Base-by-base conservation (phyloP, 2,113 vertebrate genomes). In the Sinocyclocheilus rhinocerous region DNA sequence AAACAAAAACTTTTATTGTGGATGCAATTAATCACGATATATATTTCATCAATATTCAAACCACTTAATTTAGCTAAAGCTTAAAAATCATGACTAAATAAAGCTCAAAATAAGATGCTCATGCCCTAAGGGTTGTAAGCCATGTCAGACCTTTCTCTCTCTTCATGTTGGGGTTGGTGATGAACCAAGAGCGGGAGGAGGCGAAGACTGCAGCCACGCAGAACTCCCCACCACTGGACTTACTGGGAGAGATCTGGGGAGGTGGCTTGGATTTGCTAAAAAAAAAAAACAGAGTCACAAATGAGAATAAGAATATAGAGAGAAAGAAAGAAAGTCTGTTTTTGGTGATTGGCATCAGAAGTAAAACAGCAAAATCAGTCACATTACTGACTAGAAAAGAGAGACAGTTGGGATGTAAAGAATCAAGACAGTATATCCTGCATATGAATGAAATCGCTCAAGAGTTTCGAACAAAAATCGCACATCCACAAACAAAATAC, bases 211-310 rank as follows among this genome's bases (percentile, higher is more conserved):
- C 96, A 6, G 98, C 97, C 0, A 99, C 97, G 18, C 97, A 99
- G 86, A 99, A 99, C 90, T 99, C 98, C 86, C 98, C 97, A 88
- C 98, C 97, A 73, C 95, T 92, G 33, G 98, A 98, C 89, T 99
- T 99, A 92, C 98, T 99, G 4, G 98, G 98, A 67, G 98, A 99
- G 91, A 99, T 98, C 93, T 99, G 98, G 4, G 97, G 97, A 24
- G 97, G 96, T 1, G 97, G 96, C 93, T 98, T 99, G 86, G 95
- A 95, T 97, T 99, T 99, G 96, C 98, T 99, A 94, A 93, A 92
- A 91, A 87, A 92, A 88, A 84, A 50, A 86, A 42, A 15, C 33
- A 72, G 4, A 36, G 26, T 52, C 11, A 39, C 42, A 33, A 9
- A 29, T 18, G 29, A 24, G 84, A 39, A 59, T 10, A 1, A 55